Percentiles rank a stretch among this genome's conserved stretches.
phyloP scores from a whole-genome alignment of 2,113 vertebrate species.

The Etheostoma cragini region DNA sequence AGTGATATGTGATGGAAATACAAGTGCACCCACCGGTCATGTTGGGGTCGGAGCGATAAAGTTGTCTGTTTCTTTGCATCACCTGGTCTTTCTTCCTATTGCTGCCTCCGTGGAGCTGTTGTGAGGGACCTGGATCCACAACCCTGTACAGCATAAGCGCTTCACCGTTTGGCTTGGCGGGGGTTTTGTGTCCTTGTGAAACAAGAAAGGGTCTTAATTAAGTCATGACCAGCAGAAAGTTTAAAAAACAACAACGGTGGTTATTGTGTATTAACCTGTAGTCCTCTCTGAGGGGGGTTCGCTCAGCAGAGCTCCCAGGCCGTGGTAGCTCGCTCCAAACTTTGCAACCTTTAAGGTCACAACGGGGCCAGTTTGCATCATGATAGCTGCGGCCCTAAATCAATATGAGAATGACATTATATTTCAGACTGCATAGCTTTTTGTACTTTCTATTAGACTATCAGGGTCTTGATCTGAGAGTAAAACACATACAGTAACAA shows the following conservation, averaged over 20 bases:
- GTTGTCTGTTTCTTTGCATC: constrained; percentile 87
- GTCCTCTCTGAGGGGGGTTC: constrained; percentile 84
- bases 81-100: constrained; percentile 85
- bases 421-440: not conserved
- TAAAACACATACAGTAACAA: not conserved
- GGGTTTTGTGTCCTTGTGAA: constrained; percentile 75
- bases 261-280: constrained; percentile 77
- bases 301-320: constrained; percentile 88
- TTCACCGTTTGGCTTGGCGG: constrained; percentile 84
- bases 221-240: not conserved
- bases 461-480: not conserved
- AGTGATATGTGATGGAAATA: not conserved
- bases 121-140: constrained; percentile 65
- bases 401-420: not conserved
- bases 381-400: constrained; percentile 92
- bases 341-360: constrained; percentile 93
- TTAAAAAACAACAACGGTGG: not conserved
- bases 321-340: constrained; percentile 90
- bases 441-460: not conserved
- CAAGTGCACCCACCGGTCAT: constrained; percentile 85
- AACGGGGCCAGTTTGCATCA: constrained; percentile 91
- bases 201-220: not conserved
- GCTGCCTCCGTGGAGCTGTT: constrained; percentile 84
- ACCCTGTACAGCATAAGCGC: constrained; percentile 80
- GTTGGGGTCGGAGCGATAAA: constrained; percentile 93